Percentiles rank a stretch among this genome's conserved stretches.
Evolutionary conservation across 2,888 invertebrate genomes (phyloP).

Genomic region (Drosophila picticornis): DNA sequence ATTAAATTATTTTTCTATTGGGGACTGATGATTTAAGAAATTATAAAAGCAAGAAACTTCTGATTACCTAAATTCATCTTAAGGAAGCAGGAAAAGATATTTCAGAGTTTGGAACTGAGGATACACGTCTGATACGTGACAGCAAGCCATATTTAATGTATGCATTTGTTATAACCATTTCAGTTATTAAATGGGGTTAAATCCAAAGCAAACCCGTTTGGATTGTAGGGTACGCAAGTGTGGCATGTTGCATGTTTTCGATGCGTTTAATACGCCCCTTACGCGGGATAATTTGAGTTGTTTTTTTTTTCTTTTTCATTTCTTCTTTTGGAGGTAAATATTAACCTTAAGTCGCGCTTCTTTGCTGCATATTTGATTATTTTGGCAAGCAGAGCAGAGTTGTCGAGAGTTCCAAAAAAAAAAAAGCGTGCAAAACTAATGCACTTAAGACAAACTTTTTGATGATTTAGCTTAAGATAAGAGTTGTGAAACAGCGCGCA

Average conservation of each 20-base stretch:
- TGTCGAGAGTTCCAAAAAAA: slow-evolving; percentile 22
- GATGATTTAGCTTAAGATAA: background rate
- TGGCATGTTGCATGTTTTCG: slow-evolving; percentile 47
- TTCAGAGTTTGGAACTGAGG: too few relatives aligned
- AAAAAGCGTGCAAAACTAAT: background rate
- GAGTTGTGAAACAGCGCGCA: background rate
- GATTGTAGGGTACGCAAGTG: slow-evolving; percentile 28
- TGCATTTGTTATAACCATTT: background rate
- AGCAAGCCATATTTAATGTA: background rate
- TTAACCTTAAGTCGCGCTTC: slow-evolving; percentile 53
- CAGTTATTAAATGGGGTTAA: background rate
- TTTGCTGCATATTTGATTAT: slow-evolving; percentile 21
- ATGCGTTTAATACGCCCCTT: slow-evolving; percentile 62
- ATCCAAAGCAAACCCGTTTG: too few relatives aligned
- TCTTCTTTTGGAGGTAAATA: slow-evolving; percentile 38
- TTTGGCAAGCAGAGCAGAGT: slow-evolving; percentile 27
- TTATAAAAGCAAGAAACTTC: background rate
- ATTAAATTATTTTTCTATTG: background rate
- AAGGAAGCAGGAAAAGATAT: background rate
- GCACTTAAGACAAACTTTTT: background rate
- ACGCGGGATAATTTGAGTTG: slow-evolving; percentile 62
- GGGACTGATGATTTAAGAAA: too few relatives aligned
- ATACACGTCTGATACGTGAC: too few relatives aligned
- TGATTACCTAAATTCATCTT: background rate
- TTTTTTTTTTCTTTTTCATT: slow-evolving; percentile 8